Base-by-base conservation (phyloP, 2,888 invertebrate species). In the Microdon myrmicae region DNA sequence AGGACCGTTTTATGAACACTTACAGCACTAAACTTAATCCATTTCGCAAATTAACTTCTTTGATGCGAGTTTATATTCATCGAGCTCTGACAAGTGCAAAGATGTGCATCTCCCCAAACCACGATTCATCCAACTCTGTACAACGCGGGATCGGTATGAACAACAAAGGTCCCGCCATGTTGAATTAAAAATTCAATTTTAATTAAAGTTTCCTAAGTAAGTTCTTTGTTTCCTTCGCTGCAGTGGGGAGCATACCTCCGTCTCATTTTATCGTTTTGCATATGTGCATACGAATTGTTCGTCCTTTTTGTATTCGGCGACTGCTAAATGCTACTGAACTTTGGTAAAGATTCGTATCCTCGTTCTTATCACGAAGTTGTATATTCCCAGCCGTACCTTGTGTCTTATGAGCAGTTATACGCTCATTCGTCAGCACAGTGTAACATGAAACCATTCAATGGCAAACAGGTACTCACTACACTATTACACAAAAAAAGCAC, bases 111-210 rank as follows among this genome's bases (percentile, higher is more conserved):
- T n/a, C n/a, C n/a, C n/a, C n/a, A n/a, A n/a, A n/a, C n/a, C n/a
- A n/a, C n/a, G n/a, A n/a, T n/a, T n/a, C n/a, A n/a, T n/a, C n/a
- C n/a, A n/a, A n/a, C n/a, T n/a, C n/a, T n/a, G n/a, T n/a, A n/a
- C n/a, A n/a, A n/a, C n/a, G n/a, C n/a, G n/a, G n/a, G n/a, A n/a
- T n/a, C n/a, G n/a, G n/a, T n/a, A n/a, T n/a, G n/a, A n/a, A n/a
- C n/a, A n/a, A n/a, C n/a, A n/a, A n/a, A n/a, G n/a, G n/a, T n/a
- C n/a, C n/a, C n/a, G n/a, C n/a, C n/a, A n/a, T n/a, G 56, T 47
- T 41, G 56, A 64, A 64, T 64, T 64, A 64, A 58, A 64, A 64
- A 64, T 64, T 64, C 64, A 64, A 58, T 64, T 64, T 58, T 64
- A 64, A 64, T 64, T 64, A 64, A 64, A 64, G 51, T 64, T 64